Evolutionary conservation across 2,888 invertebrate genomes (phyloP), one percentile per base, ranked within the genome.

Genomic region (Eurytoma adleriae): DNA sequence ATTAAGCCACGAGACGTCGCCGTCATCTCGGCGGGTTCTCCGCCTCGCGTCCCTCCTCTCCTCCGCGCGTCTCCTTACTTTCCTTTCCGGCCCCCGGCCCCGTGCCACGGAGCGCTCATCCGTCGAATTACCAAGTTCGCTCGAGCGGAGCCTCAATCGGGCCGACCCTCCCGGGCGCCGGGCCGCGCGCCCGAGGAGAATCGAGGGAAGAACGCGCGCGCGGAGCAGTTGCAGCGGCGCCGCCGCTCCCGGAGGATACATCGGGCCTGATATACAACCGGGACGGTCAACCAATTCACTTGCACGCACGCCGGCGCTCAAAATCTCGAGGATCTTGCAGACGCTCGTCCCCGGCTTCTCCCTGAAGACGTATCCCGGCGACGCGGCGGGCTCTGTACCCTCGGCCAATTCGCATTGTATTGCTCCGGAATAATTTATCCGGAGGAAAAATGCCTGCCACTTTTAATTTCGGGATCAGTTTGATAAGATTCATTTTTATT

Each of bases 91-190:
- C 18, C 24, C 24, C 1, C 57, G 18, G n/a, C 48, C 12, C 12
- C 48, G 20, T n/a, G 40, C 61, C 30, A 64, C 56, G 79, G 67
- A 69, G 64, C 72, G 67, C 56, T 73, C 50, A 79, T 64, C 62
- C 64, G 74, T 79, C 52, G 79, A 79, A 79, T 79, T 79, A 70
- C 69, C 54, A 78, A 78, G 68, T 78, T 78, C 52, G 56, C 69
- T 57, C 74, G 74, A 67, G 27, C 67, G 54, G 48, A 75, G 67
- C 59, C 30, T 57, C 40, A 0, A 50, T 18, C 18, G 52, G 30
- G 3, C 27, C 48, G 20, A 12, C 12, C 20, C 16, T 20, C 50
- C 16, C 18, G 54, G 18, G 30, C 66, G 20, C 50, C 20, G 16
- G 2, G 16, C 62, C 24, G 30, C 4, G 1, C 40, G n/a, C 40